These are phyloP conservation scores for Nemotelus pantherinus DNA, from an alignment of 2,888 invertebrate species.

Conservation along the genomic window DNA sequence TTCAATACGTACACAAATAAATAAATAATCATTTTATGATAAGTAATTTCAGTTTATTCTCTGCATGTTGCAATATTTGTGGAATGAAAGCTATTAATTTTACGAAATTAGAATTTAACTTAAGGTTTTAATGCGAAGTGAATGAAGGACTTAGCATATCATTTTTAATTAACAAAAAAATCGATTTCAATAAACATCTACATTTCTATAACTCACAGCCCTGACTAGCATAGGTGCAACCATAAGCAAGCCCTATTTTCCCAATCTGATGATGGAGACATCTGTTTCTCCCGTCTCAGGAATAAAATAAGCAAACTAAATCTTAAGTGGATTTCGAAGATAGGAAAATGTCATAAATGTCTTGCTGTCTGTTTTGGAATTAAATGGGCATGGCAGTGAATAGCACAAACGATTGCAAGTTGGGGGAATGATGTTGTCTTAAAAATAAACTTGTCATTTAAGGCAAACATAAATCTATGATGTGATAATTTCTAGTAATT, in stretches of 20 bases:
- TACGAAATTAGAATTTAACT: too few relatives aligned
- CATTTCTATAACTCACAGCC: background rate
- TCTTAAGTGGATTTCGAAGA: constrained; percentile 42
- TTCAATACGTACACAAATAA: background rate
- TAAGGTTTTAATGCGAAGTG: too few relatives aligned
- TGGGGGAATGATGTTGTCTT: constrained; percentile 33
- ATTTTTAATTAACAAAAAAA: background rate
- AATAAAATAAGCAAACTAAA: constrained; percentile 19
- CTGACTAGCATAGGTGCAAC: background rate
- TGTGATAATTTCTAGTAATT: constrained; percentile 49
- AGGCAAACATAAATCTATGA: constrained; percentile 45
- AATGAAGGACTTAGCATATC: background rate
- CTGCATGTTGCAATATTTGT: too few relatives aligned
- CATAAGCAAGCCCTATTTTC: constrained; percentile 8
- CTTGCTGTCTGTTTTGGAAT: constrained; percentile 1
- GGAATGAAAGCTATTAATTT: too few relatives aligned
- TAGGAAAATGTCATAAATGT: constrained; percentile 41
- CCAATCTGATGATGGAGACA: constrained; percentile 3
- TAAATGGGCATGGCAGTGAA: constrained; percentile 1
- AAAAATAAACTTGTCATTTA: constrained; percentile 47
- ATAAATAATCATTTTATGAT: too few relatives aligned
- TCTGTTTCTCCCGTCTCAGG: constrained; percentile 39
- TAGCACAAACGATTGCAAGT: constrained; percentile 18
- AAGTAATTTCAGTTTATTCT: too few relatives aligned
- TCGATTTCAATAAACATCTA: too few relatives aligned